phyloP scores from a whole-genome alignment of 2,797 vertebrate genomes.

The Lateolabrax maculatus region DNA sequence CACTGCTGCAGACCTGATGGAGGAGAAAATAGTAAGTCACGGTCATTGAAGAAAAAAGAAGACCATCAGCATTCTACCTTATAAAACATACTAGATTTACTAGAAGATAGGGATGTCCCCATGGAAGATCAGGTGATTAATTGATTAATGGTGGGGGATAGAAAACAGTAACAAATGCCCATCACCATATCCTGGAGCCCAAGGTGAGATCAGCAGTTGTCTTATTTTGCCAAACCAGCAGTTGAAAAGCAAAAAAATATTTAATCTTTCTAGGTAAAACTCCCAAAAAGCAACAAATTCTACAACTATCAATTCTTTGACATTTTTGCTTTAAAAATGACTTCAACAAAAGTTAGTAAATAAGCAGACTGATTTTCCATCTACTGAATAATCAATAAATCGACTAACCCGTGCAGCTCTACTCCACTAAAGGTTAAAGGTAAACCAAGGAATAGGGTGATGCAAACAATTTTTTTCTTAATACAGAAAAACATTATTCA shows the following conservation, averaged over 20 bases:
- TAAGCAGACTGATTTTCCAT: not conserved
- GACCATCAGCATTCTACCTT: not conserved
- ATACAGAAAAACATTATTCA: not conserved
- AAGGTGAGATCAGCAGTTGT: not conserved
- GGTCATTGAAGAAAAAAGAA: not conserved
- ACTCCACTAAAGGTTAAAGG: too few species aligned
- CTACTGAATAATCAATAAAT: not conserved
- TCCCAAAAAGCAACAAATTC: not conserved
- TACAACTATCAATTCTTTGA: not conserved
- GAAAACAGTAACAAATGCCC: not conserved
- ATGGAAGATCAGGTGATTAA: not conserved
- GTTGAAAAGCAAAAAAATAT: not conserved
- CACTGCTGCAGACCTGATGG: conserved; percentile 94
- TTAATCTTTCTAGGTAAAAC: too few species aligned
- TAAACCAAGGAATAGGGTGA: too few species aligned
- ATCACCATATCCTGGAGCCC: not conserved
- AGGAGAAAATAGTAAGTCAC: not conserved
- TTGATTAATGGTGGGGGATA: not conserved
- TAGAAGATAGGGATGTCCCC: not conserved
- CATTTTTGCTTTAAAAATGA: not conserved
- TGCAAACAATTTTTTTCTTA: not conserved
- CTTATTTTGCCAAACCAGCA: not conserved
- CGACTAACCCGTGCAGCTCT: not conserved
- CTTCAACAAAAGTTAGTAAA: not conserved
- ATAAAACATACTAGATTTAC: not conserved